These are phyloP conservation scores for Cephalopholis sonnerati DNA, from an alignment of 2,113 vertebrate genomes.

Conservation along the genomic window DNA sequence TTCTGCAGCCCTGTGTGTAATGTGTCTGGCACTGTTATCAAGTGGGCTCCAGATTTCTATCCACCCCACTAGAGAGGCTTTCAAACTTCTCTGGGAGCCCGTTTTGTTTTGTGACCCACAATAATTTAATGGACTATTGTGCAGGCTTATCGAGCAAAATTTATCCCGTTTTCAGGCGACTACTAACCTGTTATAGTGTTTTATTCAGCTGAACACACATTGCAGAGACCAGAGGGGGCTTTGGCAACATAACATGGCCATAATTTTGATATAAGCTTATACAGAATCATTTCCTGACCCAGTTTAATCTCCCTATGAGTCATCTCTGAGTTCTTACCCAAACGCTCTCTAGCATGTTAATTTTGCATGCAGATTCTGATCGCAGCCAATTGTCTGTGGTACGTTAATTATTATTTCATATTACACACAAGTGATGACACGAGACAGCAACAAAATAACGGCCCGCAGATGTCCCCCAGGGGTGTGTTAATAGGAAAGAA, in stretches of 20 bases:
- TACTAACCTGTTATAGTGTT: slow-evolving; percentile 59
- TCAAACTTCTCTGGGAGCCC: slow-evolving; percentile 70
- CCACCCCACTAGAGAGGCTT: slow-evolving; percentile 56
- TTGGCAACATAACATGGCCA: slow-evolving; percentile 42
- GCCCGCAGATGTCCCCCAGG: slow-evolving; percentile 37
- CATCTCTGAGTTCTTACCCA: slow-evolving; percentile 56
- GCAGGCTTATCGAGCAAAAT: slow-evolving; percentile 51
- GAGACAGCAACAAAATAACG: slow-evolving; percentile 39
- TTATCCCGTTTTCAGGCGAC: slow-evolving; percentile 53
- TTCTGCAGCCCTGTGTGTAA: slow-evolving; percentile 59
- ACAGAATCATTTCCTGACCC: slow-evolving; percentile 58
- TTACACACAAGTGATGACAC: slow-evolving; percentile 46
- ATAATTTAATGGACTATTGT: slow-evolving; percentile 72
- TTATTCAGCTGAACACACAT: slow-evolving; percentile 49
- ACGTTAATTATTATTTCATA: slow-evolving; percentile 55
- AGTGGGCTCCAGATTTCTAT: slow-evolving; percentile 70
- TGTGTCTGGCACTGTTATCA: slow-evolving; percentile 64
- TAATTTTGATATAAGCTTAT: slow-evolving; percentile 54
- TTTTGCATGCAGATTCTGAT: slow-evolving; percentile 51
- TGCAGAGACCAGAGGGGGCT: slow-evolving; percentile 33
- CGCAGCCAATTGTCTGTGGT: slow-evolving; percentile 45
- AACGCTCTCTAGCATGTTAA: slow-evolving; percentile 34
- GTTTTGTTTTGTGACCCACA: slow-evolving; percentile 74
- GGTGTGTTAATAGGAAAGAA: slow-evolving; percentile 23
- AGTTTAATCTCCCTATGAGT: slow-evolving; percentile 65